Percentiles rank a stretch among this genome's conserved stretches.
phyloP scores from a whole-genome alignment of 2,797 vertebrate species.

The Syngnathus rostellatus region DNA sequence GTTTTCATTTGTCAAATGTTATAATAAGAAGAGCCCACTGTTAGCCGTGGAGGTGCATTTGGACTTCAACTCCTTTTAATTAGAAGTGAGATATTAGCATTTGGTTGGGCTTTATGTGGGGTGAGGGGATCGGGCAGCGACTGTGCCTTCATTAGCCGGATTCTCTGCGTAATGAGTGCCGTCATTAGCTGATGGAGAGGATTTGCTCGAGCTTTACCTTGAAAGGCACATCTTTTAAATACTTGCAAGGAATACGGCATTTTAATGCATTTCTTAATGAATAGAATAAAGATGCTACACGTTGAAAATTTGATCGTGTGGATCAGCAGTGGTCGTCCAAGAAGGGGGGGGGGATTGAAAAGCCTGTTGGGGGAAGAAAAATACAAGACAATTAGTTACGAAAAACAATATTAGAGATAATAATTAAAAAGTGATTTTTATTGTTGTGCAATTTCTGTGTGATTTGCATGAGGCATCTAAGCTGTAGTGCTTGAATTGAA shows the following conservation, averaged over 20 bases:
- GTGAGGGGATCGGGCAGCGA: constrained; percentile 85
- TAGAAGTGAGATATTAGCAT: constrained; percentile 98
- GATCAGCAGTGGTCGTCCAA: constrained; percentile 29
- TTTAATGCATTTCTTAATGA: constrained; percentile 98
- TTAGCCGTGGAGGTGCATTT: constrained; percentile 80
- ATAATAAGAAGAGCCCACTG: constrained; percentile 69
- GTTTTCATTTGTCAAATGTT: not conserved
- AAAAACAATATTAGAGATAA: not conserved
- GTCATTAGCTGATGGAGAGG: constrained; percentile 99
- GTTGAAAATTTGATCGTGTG: constrained; percentile 86
- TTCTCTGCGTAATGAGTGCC: constrained; percentile 97
- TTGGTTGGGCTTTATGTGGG: constrained; percentile 95
- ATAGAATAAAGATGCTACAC: constrained; percentile 93
- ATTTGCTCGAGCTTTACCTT: constrained; percentile 94
- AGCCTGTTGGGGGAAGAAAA: not conserved
- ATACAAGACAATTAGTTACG: not conserved
- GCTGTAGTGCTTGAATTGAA: constrained; percentile 20
- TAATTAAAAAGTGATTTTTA: not conserved
- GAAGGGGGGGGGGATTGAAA: not conserved
- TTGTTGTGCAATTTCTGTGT: not conserved
- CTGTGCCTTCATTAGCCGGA: constrained; percentile 94
- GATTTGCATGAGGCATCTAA: constrained; percentile 6
- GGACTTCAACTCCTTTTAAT: constrained; percentile 96
- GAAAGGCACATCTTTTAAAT: constrained; percentile 97
- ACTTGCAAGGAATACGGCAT: constrained; percentile 85